phyloP scores from a whole-genome alignment of 2,113 vertebrate species.

The Morone chrysops region DNA sequence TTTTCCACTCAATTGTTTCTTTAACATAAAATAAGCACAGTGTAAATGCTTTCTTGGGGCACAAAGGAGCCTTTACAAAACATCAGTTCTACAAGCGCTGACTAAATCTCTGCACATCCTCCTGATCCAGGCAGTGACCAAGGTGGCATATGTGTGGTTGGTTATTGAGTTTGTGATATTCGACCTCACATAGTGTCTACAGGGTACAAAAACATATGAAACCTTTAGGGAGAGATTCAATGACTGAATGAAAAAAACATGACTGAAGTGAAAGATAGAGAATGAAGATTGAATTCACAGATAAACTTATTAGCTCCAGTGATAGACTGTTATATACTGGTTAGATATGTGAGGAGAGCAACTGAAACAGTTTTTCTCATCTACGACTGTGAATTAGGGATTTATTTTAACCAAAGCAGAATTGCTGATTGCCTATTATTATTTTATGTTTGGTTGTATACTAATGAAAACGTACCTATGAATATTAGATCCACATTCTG shows the following conservation, averaged over 20 bases:
- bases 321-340: too few species aligned
- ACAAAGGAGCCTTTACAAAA: constrained; percentile 8
- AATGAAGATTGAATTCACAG: neutral
- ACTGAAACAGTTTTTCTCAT: too few species aligned
- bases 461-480: too few species aligned
- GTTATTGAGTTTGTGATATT: constrained; percentile 34
- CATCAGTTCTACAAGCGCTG: constrained; percentile 3
- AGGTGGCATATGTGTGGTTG: constrained; percentile 33
- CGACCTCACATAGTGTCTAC: constrained; percentile 50
- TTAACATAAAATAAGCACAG: neutral
- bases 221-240: constrained; percentile 43
- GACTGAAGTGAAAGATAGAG: neutral
- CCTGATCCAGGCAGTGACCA: neutral
- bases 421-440: too few species aligned
- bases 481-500: too few species aligned
- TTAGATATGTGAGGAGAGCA: too few species aligned
- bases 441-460: too few species aligned
- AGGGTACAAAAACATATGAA: constrained; percentile 30
- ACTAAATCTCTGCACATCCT: constrained; percentile 22
- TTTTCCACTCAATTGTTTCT: neutral
- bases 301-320: neutral
- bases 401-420: too few species aligned
- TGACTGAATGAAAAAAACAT: constrained; percentile 16
- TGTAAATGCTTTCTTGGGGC: neutral
- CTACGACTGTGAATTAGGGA: too few species aligned